Percentiles rank a stretch among this genome's conserved stretches.
phyloP scores from a whole-genome alignment of 2,888 invertebrate genomes.

The Eurytoma californica region DNA sequence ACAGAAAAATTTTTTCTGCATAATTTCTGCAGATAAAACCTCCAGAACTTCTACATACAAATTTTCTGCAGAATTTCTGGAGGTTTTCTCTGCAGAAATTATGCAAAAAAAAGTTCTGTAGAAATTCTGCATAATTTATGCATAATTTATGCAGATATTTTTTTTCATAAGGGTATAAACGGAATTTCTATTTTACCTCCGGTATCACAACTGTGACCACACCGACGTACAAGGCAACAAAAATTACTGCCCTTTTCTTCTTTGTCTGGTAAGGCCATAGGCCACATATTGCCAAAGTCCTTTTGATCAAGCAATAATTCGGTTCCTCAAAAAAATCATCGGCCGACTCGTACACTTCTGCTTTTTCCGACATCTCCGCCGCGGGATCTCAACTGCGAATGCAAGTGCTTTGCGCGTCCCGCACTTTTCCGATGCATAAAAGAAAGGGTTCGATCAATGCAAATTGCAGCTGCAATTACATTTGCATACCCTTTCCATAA shows the following conservation, averaged over 20 bases:
- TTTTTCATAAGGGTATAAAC: too few relatives aligned
- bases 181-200: constrained; percentile 26
- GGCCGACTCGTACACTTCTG: background rate
- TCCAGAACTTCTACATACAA: too few relatives aligned
- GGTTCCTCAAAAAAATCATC: constrained; percentile 14
- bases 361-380: background rate
- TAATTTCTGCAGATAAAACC: too few relatives aligned
- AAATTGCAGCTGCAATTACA: background rate
- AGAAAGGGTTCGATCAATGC: too few relatives aligned
- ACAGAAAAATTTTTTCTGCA: too few relatives aligned
- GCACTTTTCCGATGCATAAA: too few relatives aligned
- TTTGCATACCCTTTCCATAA: background rate
- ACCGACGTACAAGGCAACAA: background rate
- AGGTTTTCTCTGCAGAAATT: too few relatives aligned
- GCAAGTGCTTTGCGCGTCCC: too few relatives aligned
- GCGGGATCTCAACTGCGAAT: background rate
- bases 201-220: constrained; percentile 19
- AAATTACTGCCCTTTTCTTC: background rate
- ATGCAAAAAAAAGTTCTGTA: too few relatives aligned
- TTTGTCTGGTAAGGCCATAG: constrained; percentile 47
- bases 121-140: too few relatives aligned
- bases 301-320: constrained; percentile 30
- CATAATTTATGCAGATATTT: too few relatives aligned
- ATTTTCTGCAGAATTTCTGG: too few relatives aligned
- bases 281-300: constrained; percentile 7